Percentiles rank a stretch among this genome's conserved stretches.
phyloP scores from a whole-genome alignment of 2,888 invertebrate species.

The Acronicta psi region DNA sequence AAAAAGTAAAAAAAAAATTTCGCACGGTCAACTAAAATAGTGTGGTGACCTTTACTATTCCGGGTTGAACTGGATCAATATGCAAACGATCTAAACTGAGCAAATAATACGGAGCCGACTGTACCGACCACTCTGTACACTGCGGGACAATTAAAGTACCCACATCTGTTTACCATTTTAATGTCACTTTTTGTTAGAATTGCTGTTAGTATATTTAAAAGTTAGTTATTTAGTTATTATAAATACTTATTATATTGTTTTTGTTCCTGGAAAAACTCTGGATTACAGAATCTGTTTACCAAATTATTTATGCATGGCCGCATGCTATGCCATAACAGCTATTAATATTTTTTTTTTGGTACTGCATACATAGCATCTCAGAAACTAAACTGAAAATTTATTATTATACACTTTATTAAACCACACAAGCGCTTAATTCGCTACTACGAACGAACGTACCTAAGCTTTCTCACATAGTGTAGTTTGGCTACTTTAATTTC shows the following conservation, averaged over 20 bases:
- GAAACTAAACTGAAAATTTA: no score
- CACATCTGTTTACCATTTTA: slow-evolving; percentile 33
- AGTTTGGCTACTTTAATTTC: slow-evolving; percentile 30
- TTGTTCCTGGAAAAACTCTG: not conserved
- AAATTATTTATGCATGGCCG: no score
- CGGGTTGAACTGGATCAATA: slow-evolving; percentile 20
- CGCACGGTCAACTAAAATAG: slow-evolving; percentile 12
- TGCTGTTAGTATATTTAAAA: slow-evolving; percentile 29
- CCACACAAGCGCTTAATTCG: not conserved
- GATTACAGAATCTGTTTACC: no score
- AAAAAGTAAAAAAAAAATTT: not conserved
- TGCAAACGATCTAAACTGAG: slow-evolving; percentile 31
- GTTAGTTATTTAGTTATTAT: no score
- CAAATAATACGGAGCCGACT: slow-evolving; percentile 7
- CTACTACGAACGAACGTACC: not conserved
- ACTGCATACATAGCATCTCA: no score
- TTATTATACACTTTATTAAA: no score
- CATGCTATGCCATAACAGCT: no score
- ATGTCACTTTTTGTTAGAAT: slow-evolving; percentile 34
- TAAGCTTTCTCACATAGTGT: slow-evolving; percentile 2
- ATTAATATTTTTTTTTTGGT: no score
- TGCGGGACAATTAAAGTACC: slow-evolving; percentile 21
- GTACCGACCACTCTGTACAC: slow-evolving; percentile 24
- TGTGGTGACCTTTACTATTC: slow-evolving; percentile 13
- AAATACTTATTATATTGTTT: slow-evolving; percentile 17